These are phyloP conservation scores for Tor tambroides DNA, from an alignment of 2,113 vertebrate species.

Conservation along the genomic window DNA sequence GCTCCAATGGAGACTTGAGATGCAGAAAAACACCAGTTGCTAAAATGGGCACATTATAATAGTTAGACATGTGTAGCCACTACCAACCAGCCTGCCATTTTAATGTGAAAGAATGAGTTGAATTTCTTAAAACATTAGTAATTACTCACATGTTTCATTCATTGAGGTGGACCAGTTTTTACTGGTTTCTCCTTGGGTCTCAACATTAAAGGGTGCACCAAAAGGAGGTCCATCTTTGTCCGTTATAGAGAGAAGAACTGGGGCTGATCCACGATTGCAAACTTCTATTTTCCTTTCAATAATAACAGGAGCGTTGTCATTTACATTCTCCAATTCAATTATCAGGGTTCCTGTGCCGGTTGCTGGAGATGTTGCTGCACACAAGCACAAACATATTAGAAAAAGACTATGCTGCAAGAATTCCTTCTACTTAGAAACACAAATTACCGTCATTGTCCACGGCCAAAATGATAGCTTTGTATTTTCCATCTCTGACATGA, in stretches of 20 bases:
- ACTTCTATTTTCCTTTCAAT: slow-evolving; percentile 54
- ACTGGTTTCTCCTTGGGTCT: slow-evolving; percentile 64
- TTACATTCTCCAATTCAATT: slow-evolving; percentile 68
- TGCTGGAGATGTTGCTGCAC: slow-evolving; percentile 61
- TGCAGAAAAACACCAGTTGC: slow-evolving; percentile 70
- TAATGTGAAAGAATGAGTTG: not conserved
- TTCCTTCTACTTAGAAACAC: not conserved
- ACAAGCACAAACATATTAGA: not conserved
- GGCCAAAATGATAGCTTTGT: slow-evolving; percentile 79
- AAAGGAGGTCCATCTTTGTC: slow-evolving; percentile 83
- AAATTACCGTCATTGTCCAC: slow-evolving; percentile 78
- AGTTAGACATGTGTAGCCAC: not conserved
- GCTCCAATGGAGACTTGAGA: slow-evolving; percentile 67
- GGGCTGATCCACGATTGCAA: slow-evolving; percentile 48
- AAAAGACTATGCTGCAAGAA: not conserved
- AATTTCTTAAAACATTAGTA: not conserved
- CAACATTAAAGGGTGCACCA: slow-evolving; percentile 76
- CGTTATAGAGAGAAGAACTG: slow-evolving; percentile 37
- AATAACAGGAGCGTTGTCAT: slow-evolving; percentile 69
- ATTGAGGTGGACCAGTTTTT: slow-evolving; percentile 82
- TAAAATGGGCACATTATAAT: slow-evolving; percentile 43
- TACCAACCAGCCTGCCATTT: not conserved
- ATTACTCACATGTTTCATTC: slow-evolving; percentile 69
- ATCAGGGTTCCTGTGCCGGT: slow-evolving; percentile 74
- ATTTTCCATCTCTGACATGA: slow-evolving; percentile 76